phyloP scores from a whole-genome alignment of 2,797 vertebrate genomes.

The Melopsittacus undulatus region DNA sequence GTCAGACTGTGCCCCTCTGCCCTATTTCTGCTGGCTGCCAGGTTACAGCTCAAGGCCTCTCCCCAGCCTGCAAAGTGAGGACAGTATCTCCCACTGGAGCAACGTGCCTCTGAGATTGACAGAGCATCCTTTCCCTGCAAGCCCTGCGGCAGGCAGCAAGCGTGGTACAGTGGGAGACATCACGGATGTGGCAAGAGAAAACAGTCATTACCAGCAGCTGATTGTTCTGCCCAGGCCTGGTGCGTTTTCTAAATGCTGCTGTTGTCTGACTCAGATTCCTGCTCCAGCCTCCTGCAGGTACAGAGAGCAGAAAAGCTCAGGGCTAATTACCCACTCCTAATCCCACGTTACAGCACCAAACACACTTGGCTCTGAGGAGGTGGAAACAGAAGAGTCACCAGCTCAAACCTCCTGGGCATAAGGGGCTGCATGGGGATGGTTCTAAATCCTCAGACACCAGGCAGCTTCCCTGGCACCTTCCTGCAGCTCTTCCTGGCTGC shows the following conservation, averaged over 20 bases:
- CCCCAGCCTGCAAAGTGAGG: slow-evolving; percentile 9
- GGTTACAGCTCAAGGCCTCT: not conserved
- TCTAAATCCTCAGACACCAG: not conserved
- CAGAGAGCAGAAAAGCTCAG: not conserved
- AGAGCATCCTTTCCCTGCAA: not conserved
- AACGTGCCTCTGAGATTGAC: not conserved
- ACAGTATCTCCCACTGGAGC: not conserved
- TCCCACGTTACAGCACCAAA: not conserved
- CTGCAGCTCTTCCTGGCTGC: not conserved
- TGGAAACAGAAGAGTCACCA: not conserved
- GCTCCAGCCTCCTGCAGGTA: slow-evolving; percentile 46
- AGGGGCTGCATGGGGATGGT: not conserved
- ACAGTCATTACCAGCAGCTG: not conserved
- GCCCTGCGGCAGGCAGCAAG: fast-evolving
- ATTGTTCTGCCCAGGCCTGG: not conserved
- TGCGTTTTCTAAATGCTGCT: not conserved
- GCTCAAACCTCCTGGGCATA: not conserved
- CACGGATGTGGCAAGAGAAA: not conserved
- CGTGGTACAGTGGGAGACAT: not conserved
- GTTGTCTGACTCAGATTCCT: slow-evolving; percentile 47
- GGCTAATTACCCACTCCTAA: slow-evolving; percentile 25
- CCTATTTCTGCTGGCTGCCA: not conserved
- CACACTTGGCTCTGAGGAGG: not conserved
- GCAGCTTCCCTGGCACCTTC: not conserved
- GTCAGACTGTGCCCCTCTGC: not conserved